Percentiles rank a stretch among this genome's conserved stretches.
Evolutionary conservation across 2,888 invertebrate genomes (phyloP).

Genomic region (Pterostichus madidus): DNA sequence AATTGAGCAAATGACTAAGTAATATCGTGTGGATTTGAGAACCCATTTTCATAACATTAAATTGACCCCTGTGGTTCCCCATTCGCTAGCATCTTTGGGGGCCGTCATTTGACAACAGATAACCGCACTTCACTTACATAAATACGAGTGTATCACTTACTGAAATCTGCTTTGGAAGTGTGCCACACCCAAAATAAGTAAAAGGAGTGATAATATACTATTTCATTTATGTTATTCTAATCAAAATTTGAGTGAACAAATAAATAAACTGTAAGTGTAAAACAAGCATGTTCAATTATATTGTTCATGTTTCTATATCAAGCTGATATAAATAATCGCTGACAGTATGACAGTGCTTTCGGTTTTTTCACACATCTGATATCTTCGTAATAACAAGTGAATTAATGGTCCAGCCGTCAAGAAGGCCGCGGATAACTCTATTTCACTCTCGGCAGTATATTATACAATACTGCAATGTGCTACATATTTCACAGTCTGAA

Average conservation of each 20-base stretch:
- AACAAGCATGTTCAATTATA: neutral
- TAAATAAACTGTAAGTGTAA: neutral
- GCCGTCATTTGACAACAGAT: no score
- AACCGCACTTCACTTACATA: no score
- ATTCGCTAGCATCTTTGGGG: no score
- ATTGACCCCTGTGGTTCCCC: no score
- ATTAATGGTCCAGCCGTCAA: conserved; percentile 36
- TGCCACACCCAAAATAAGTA: no score
- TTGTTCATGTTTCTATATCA: conserved; percentile 14
- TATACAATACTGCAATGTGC: neutral
- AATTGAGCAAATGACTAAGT: no score
- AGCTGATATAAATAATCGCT: conserved; percentile 31
- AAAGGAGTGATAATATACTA: no score
- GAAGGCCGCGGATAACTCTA: conserved; percentile 11
- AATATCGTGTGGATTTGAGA: no score
- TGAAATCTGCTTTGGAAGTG: no score
- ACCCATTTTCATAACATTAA: no score
- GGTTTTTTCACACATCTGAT: conserved; percentile 38
- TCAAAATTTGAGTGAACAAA: neutral
- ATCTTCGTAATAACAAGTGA: conserved; percentile 48
- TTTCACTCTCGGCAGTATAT: neutral
- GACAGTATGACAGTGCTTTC: conserved; percentile 33
- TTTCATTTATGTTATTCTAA: neutral
- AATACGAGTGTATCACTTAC: no score
- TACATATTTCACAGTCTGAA: neutral